Conservation (phyloP, 2,797 vertebrate species). For the Phyllotis vaccarum region DNA sequence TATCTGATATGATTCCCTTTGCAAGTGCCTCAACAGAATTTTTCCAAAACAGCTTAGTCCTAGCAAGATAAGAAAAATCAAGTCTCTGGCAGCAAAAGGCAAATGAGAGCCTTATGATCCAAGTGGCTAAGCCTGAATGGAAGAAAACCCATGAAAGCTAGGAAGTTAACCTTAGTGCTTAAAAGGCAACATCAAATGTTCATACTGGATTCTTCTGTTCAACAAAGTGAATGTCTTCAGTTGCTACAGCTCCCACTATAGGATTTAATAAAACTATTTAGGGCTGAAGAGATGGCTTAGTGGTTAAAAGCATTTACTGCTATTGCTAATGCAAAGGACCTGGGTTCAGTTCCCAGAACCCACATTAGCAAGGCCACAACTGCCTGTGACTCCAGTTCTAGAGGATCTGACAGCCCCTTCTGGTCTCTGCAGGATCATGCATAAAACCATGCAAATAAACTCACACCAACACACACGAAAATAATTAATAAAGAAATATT, state of each 20-base stretch:
- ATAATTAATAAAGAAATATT: background rate
- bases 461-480: background rate
- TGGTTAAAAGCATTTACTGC: background rate
- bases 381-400: background rate
- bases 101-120: background rate
- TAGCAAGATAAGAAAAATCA: background rate
- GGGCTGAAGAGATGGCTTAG: background rate
- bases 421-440: too few relatives aligned
- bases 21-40: background rate
- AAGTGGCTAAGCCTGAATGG: background rate
- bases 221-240: conserved; percentile 7
- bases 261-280: conserved; percentile 11
- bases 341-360: background rate
- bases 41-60: conserved; percentile 50
- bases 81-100: background rate
- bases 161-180: background rate
- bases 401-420: background rate
- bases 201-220: background rate
- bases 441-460: background rate
- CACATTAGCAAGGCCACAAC: background rate
- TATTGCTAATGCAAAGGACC: background rate
- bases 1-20: background rate
- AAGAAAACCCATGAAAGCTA: background rate
- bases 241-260: background rate
- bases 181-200: background rate